Percentiles rank a stretch among this genome's conserved stretches.
These are phyloP conservation scores for Leucoraja erinaceus DNA, from an alignment of 2,113 vertebrate species.

Conservation along the genomic window DNA sequence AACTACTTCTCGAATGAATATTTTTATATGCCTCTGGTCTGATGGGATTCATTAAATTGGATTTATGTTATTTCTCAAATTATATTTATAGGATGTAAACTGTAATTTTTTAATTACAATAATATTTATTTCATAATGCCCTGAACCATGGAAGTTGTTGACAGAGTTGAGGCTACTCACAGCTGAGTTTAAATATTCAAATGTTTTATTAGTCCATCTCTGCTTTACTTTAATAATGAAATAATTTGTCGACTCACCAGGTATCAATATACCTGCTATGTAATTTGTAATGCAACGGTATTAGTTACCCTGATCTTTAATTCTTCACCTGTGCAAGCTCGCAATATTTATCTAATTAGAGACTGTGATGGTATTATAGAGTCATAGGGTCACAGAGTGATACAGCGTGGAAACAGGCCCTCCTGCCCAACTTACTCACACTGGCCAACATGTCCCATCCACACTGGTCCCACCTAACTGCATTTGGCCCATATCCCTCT, in stretches of 20 bases:
- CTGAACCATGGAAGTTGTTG: background rate
- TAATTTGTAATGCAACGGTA: background rate
- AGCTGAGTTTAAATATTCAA: background rate
- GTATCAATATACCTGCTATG: background rate
- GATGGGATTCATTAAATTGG: background rate
- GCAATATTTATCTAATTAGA: background rate
- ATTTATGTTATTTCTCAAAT: background rate
- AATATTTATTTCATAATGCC: background rate
- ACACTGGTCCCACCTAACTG: too few relatives aligned
- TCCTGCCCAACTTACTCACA: too few relatives aligned
- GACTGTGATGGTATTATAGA: background rate
- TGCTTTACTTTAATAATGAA: background rate
- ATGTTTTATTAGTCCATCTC: background rate
- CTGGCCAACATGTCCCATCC: too few relatives aligned
- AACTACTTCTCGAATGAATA: background rate
- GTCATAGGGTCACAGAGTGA: too few relatives aligned
- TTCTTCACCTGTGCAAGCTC: background rate
- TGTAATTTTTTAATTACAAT: background rate
- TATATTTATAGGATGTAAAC: background rate
- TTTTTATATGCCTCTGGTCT: background rate
- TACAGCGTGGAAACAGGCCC: too few relatives aligned
- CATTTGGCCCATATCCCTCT: too few relatives aligned
- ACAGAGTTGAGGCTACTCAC: background rate
- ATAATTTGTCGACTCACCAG: background rate
- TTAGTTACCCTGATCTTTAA: background rate